phyloP scores from a whole-genome alignment of 2,888 invertebrate species.

The Lingula anatina region DNA sequence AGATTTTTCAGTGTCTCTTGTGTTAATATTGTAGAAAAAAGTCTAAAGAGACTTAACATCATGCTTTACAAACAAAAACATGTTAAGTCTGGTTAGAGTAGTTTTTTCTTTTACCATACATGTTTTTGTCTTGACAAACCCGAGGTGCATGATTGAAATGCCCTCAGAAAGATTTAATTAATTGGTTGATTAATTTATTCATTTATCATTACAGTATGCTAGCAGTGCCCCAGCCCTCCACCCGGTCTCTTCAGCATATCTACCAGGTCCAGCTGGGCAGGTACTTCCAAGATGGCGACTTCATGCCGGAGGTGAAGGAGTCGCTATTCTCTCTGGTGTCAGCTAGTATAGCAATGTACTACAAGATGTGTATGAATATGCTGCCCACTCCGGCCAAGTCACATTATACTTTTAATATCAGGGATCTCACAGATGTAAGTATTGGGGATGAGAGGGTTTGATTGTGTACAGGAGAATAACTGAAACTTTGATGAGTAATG shows the following conservation, averaged over 20 bases:
- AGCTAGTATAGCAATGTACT: conserved; percentile 48
- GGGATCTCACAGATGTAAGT: conserved; percentile 48
- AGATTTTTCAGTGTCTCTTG: too few species aligned
- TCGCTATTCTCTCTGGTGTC: conserved; percentile 44
- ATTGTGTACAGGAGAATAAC: too few species aligned
- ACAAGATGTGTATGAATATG: conserved; percentile 45
- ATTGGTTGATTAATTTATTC: not conserved
- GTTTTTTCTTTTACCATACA: too few species aligned
- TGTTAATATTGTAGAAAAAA: too few species aligned
- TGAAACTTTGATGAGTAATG: too few species aligned
- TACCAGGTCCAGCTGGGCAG: conserved; percentile 51
- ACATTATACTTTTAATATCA: conserved; percentile 52
- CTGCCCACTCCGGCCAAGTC: conserved; percentile 50
- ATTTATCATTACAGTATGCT: conserved; percentile 33
- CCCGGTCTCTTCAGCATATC: conserved; percentile 49
- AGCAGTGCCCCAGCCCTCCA: conserved; percentile 49
- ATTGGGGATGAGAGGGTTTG: not conserved
- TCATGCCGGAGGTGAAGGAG: conserved; percentile 46
- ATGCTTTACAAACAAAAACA: too few species aligned
- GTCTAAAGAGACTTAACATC: too few species aligned
- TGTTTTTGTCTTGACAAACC: too few species aligned
- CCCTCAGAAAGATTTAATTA: too few species aligned
- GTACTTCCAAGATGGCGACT: conserved; percentile 49
- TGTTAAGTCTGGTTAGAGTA: too few species aligned
- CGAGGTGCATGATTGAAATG: too few species aligned